These are phyloP conservation scores for Antheraea yamamai DNA, from an alignment of 2,888 invertebrate genomes.

Conservation along the genomic window DNA sequence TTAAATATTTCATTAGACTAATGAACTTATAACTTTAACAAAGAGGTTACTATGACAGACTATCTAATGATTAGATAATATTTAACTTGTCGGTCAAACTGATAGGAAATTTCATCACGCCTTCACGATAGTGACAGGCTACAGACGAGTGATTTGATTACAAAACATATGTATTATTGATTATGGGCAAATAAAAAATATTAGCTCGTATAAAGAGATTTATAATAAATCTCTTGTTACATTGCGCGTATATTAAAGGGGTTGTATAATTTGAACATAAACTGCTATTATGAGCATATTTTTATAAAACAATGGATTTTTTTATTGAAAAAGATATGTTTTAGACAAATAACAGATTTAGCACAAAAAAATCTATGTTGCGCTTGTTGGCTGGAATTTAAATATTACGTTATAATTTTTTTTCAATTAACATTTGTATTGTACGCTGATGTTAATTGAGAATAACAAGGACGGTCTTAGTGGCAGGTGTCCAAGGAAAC, in stretches of 20 bases:
- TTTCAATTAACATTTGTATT: background rate
- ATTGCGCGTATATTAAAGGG: background rate
- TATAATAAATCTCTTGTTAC: background rate
- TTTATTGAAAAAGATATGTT: too few species aligned
- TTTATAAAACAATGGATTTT: background rate
- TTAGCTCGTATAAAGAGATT: background rate
- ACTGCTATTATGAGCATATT: background rate
- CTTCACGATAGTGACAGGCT: background rate
- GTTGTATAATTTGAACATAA: background rate
- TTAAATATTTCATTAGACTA: background rate
- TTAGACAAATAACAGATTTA: background rate
- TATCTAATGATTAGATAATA: constrained; percentile 6
- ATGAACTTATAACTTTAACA: constrained; percentile 2
- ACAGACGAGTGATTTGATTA: constrained; percentile 10
- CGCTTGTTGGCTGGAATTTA: background rate
- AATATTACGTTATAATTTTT: background rate
- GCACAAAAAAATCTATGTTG: background rate
- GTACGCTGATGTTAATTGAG: background rate
- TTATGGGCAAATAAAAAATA: background rate
- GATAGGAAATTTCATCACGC: constrained; percentile 5
- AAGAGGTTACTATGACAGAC: constrained; percentile 6
- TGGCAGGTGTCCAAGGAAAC: constrained; percentile 57
- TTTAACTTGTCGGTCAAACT: constrained; percentile 20
- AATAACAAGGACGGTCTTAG: constrained; percentile 22
- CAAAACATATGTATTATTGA: background rate